These are phyloP conservation scores for Nemoura dubitans DNA, from an alignment of 2,888 invertebrate species.

Conservation along the genomic window DNA sequence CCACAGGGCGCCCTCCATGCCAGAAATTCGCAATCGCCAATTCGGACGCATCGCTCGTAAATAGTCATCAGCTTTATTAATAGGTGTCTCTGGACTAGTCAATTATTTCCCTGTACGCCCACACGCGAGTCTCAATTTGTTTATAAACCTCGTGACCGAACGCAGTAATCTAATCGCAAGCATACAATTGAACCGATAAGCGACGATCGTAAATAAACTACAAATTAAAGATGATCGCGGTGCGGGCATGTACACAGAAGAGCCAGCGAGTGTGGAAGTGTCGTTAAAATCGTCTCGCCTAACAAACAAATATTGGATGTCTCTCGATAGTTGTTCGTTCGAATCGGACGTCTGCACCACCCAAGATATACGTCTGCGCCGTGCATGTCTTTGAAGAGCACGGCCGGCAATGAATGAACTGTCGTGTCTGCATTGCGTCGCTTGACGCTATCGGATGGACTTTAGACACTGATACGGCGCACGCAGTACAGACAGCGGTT, in stretches of 20 bases:
- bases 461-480: conserved; percentile 8
- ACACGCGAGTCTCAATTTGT: background rate
- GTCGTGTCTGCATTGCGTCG: background rate
- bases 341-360: background rate
- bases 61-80: background rate
- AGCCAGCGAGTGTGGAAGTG: background rate
- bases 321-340: background rate
- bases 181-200: background rate
- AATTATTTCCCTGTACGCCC: background rate
- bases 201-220: background rate
- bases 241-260: no score
- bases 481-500: background rate
- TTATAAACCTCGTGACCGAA: background rate
- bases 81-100: background rate
- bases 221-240: background rate
- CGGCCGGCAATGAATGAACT: background rate
- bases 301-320: background rate
- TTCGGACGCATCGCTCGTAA: background rate
- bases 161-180: background rate
- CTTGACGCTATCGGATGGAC: background rate
- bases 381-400: background rate
- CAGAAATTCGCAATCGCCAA: background rate
- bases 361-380: no score
- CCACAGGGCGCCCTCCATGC: background rate
- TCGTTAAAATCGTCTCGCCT: conserved; percentile 28